Evolutionary conservation across 1,140 invertebrate genomes (phyloP).

Genomic region (Tenebrio molitor): DNA sequence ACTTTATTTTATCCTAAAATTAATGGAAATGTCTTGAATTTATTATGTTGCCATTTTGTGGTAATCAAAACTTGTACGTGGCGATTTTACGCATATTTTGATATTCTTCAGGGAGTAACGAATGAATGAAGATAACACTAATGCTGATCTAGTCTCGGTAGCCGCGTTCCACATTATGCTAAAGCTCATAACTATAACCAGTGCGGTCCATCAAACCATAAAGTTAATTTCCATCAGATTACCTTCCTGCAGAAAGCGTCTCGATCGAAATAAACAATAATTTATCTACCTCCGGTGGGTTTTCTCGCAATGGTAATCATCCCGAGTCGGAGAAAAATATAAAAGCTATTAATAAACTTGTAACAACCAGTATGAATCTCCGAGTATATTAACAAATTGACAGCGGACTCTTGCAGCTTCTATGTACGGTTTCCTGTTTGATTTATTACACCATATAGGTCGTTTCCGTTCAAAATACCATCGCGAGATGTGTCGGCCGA

Average conservation of each 20-base stretch:
- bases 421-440: slow-evolving; percentile 50
- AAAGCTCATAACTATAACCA: slow-evolving; percentile 33
- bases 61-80: no score
- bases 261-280: slow-evolving; percentile 31
- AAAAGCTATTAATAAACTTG: slow-evolving; percentile 52
- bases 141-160: background rate
- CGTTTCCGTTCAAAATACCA: slow-evolving; percentile 52
- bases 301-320: slow-evolving; percentile 28
- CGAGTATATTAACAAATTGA: slow-evolving; percentile 52
- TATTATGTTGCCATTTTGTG: no score
- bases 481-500: slow-evolving; percentile 43
- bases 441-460: slow-evolving; percentile 47
- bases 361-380: slow-evolving; percentile 49
- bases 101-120: no score
- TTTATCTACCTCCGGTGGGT: slow-evolving; percentile 21
- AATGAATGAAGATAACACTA: slow-evolving; percentile 22
- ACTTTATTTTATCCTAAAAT: no score
- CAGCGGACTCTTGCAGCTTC: slow-evolving; percentile 48
- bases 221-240: slow-evolving; percentile 43
- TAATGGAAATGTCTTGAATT: no score
- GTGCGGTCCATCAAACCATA: slow-evolving; percentile 30
- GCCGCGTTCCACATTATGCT: slow-evolving; percentile 30
- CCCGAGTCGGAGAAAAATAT: slow-evolving; percentile 14
- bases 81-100: no score
- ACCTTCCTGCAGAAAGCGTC: slow-evolving; percentile 33